Conservation (phyloP, 23 tunicate species). For the Trididemnum nubilum region DNA sequence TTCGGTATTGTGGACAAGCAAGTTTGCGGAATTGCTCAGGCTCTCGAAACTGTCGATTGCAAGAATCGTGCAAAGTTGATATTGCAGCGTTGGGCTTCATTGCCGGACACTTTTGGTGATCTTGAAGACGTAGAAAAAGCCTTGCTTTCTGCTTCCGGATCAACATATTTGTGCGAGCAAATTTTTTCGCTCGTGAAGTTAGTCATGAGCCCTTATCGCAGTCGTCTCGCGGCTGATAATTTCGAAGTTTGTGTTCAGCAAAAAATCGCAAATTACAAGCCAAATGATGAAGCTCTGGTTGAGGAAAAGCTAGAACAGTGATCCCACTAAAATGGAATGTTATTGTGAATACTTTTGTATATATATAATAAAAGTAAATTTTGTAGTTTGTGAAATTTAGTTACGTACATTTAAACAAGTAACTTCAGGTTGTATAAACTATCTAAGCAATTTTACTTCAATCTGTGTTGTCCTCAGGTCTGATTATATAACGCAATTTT, state of each 20-base stretch:
- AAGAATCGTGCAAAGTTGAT: conserved; percentile 41
- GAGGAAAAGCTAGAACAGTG: conserved; percentile 59
- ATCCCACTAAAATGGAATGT: conserved; percentile 37
- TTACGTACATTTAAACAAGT: conserved; percentile 38
- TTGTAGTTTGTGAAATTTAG: conserved; percentile 20
- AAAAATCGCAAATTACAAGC: conserved; percentile 44
- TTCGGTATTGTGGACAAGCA: conserved; percentile 54
- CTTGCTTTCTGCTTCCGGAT: conserved; percentile 68
- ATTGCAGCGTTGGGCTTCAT: conserved; percentile 66
- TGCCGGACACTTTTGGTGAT: conserved; percentile 57
- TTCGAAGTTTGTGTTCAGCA: conserved; percentile 52
- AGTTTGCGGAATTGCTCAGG: conserved; percentile 58
- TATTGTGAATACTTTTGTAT: conserved; percentile 44
- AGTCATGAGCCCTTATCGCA: conserved; percentile 52
- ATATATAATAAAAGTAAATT: conserved; percentile 55
- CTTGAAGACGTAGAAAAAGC: conserved; percentile 58
- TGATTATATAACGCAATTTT: conserved; percentile 35
- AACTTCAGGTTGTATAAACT: conserved; percentile 27
- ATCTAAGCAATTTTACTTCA: conserved; percentile 28
- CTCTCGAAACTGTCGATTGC: conserved; percentile 44
- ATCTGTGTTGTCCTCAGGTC: conserved; percentile 32
- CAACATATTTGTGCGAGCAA: conserved; percentile 58
- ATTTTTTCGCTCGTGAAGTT: conserved; percentile 52
- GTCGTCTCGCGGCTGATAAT: conserved; percentile 55
- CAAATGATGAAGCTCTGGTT: conserved; percentile 45